Conservation (phyloP, 2,113 vertebrate species). For the Caranx ignobilis region DNA sequence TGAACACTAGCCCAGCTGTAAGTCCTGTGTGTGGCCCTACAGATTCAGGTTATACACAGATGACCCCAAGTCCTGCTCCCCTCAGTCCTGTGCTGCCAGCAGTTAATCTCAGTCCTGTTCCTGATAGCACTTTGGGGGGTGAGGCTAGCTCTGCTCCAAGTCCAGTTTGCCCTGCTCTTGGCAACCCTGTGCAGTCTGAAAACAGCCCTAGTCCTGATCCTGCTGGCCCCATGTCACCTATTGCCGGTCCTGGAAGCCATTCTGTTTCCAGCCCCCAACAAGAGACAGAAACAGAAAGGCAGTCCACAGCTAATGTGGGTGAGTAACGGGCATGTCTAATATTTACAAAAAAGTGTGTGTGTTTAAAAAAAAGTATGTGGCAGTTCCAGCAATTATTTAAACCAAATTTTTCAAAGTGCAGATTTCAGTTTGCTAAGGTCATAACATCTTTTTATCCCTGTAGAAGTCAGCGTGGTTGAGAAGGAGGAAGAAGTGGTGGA, state of each 20-base stretch:
- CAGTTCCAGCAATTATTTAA: too few species aligned
- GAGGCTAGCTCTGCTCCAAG: not conserved
- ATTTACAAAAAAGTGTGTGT: too few species aligned
- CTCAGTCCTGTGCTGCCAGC: not conserved
- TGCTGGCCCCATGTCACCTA: not conserved
- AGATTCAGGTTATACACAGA: not conserved
- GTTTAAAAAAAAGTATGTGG: too few species aligned
- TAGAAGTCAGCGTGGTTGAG: conserved; percentile 23
- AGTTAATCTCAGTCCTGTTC: not conserved
- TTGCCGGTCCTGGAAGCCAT: not conserved
- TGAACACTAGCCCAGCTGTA: not conserved
- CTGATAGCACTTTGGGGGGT: not conserved
- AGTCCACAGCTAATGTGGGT: conserved; percentile 24
- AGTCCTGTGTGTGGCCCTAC: conserved; percentile 1
- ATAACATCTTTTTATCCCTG: not conserved
- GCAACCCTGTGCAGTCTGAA: not conserved
- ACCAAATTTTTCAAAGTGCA: not conserved
- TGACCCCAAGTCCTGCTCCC: not conserved
- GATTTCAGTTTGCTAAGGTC: not conserved
- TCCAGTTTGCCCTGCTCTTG: not conserved
- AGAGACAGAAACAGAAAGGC: not conserved
- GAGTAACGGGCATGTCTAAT: conserved; percentile 25
- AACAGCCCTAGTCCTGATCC: not conserved
- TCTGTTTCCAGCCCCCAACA: not conserved
- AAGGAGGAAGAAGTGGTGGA: not conserved